phyloP scores from a whole-genome alignment of 2,797 vertebrate genomes.

The Spizella passerina region DNA sequence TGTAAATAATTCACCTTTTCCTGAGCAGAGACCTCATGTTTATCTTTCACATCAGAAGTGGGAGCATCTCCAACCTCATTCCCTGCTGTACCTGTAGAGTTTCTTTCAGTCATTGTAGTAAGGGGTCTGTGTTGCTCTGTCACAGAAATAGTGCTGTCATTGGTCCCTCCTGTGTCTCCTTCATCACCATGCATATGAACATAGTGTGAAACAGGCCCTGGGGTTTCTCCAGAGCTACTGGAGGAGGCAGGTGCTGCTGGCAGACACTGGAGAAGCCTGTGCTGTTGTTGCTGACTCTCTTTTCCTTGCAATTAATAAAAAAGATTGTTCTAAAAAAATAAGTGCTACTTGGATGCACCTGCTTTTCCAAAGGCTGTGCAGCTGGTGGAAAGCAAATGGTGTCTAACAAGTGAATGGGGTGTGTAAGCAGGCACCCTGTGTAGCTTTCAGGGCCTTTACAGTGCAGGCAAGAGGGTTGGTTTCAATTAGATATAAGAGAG shows the following conservation, averaged over 20 bases:
- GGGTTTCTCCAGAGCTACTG: background rate
- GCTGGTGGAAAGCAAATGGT: background rate
- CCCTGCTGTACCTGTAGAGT: background rate
- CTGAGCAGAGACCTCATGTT: background rate
- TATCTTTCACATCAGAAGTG: background rate
- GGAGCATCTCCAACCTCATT: background rate
- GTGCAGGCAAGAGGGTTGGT: background rate
- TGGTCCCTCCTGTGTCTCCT: background rate
- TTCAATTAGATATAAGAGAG: background rate
- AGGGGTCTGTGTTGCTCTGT: background rate
- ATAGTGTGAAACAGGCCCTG: background rate
- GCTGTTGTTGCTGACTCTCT: background rate
- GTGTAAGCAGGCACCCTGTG: background rate
- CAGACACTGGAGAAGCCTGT: background rate
- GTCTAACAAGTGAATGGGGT: background rate
- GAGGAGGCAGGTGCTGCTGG: background rate
- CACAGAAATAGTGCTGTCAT: background rate
- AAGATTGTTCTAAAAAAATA: background rate
- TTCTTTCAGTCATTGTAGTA: background rate
- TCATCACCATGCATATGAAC: fast-evolving
- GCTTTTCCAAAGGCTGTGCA: background rate
- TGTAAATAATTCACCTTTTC: background rate
- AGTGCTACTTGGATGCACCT: background rate
- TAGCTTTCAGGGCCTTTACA: background rate
- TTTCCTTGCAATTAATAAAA: background rate